Evolutionary conservation across 1,140 invertebrate genomes (phyloP), one percentile per base, ranked within the genome.

Genomic region (Myzus persicae): DNA sequence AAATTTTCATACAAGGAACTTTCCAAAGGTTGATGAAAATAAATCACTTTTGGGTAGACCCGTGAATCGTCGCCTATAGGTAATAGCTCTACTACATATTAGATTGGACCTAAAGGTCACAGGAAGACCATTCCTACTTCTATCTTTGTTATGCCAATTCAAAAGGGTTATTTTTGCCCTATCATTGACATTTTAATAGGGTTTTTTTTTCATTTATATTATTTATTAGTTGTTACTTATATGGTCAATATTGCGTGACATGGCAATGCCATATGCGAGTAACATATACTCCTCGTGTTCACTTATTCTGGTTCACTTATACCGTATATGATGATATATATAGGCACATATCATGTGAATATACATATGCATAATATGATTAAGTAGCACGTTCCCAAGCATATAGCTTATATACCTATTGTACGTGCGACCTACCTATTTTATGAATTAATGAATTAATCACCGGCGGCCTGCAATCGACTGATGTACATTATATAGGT

Each of bases 371-470:
- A 31, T 59, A 31, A 24, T 51, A 7, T 22, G 54, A 59, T 59
- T 76, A 76, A 5, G 31, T 76, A 8, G 4, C 31, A 18, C 59
- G 31, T 76, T n/a, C 1, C 31, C 59, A 18, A 76, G 31, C 5
- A 76, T n/a, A n/a, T n/a, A 54, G 54, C 7, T n/a, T n/a, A n/a
- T 76, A 36, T 14, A 26, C 24, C 6, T 51, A 54, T 20, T 54
- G 26, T 59, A 59, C 31, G 9, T 59, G 31, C 54, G 4, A 76
- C 14, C 59, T n/a, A n/a, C 31, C 59, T 67, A 31, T 76, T 67
- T 76, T 76, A 76, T n/a, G n/a, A 76, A 76, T 76, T 76, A n/a
- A 76, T 76, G 14, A 76, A 76, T 76, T 76, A 76, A 76, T n/a
- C 59, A 76, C 59, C 31, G n/a, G 36, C 59, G 20, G 9, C 9